phyloP scores from a whole-genome alignment of 2,888 invertebrate genomes.

The Anoplius nigerrimus region DNA sequence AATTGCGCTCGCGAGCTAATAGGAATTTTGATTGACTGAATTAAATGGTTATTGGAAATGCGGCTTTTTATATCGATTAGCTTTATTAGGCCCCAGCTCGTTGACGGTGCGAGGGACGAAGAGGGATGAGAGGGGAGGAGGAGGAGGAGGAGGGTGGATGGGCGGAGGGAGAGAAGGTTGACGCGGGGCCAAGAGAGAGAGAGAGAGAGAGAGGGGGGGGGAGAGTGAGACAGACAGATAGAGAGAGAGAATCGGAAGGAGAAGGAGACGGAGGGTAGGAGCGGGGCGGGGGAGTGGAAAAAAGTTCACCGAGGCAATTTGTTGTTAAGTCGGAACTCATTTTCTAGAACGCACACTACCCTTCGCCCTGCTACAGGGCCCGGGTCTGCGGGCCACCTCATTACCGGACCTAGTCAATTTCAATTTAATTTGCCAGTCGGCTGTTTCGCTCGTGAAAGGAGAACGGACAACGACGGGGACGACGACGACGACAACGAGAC shows the following conservation, averaged over 20 bases:
- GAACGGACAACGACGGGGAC: slow-evolving; percentile 13
- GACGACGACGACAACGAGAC: slow-evolving; percentile 1
- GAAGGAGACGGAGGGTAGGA: not conserved
- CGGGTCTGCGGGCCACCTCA: slow-evolving; percentile 56
- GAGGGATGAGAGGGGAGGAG: slow-evolving; percentile 19
- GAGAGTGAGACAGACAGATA: not conserved
- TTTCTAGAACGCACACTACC: slow-evolving; percentile 55
- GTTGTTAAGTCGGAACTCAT: slow-evolving; percentile 65
- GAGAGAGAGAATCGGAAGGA: not conserved
- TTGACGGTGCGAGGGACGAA: slow-evolving; percentile 32
- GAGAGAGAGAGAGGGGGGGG: slow-evolving; percentile 21
- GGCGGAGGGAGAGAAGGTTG: slow-evolving; percentile 17
- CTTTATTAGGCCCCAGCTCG: slow-evolving; percentile 57
- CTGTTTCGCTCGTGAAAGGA: slow-evolving; percentile 39
- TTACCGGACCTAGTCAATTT: slow-evolving; percentile 64
- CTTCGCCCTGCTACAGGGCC: slow-evolving; percentile 22
- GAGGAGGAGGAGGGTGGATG: slow-evolving; percentile 12
- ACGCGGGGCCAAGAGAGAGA: not conserved
- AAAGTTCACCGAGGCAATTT: slow-evolving; percentile 60
- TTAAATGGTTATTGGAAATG: slow-evolving; percentile 74
- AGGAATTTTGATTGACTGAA: slow-evolving; percentile 75
- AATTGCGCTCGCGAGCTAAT: slow-evolving; percentile 72
- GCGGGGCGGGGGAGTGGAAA: slow-evolving; percentile 35
- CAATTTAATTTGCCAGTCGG: slow-evolving; percentile 61
- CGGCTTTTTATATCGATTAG: slow-evolving; percentile 69